These are phyloP conservation scores for Antidorcas marsupialis DNA, from an alignment of 2,113 vertebrate species.

Conservation along the genomic window DNA sequence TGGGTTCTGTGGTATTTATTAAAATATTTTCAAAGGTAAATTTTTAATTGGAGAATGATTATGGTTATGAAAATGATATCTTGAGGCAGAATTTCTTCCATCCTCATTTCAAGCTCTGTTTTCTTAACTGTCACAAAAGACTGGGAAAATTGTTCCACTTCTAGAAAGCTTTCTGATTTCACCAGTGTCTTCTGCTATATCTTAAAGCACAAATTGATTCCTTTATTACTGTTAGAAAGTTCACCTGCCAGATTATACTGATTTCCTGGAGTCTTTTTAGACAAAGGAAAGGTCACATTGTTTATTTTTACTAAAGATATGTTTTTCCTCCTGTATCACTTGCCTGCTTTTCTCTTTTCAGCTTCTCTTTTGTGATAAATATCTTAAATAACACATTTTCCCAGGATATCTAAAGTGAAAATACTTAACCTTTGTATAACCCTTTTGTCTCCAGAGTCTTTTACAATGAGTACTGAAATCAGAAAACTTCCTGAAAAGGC, in stretches of 20 bases:
- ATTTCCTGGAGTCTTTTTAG: conserved; percentile 61
- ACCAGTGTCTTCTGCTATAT: conserved; percentile 42
- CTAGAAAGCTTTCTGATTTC: conserved; percentile 44
- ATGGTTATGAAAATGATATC: not conserved
- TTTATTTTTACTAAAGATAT: conserved; percentile 54
- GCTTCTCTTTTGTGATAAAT: conserved; percentile 38
- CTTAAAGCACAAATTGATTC: conserved; percentile 62
- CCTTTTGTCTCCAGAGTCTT: conserved; percentile 38
- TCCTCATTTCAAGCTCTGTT: not conserved
- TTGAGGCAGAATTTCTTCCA: not conserved
- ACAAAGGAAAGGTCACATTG: conserved; percentile 61
- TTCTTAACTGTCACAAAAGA: conserved; percentile 36
- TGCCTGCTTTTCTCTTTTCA: conserved; percentile 46
- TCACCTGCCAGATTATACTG: conserved; percentile 53
- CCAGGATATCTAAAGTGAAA: conserved; percentile 58
- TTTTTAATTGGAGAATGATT: not conserved
- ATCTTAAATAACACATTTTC: conserved; percentile 57
- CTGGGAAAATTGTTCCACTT: conserved; percentile 30
- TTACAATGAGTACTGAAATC: not conserved
- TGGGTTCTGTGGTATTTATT: not conserved
- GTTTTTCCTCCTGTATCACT: conserved; percentile 23
- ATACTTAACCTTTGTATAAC: conserved; percentile 51
- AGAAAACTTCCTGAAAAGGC: conserved; percentile 38
- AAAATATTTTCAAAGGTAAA: not conserved
- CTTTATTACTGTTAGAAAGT: conserved; percentile 64